phyloP scores from a whole-genome alignment of 2,797 vertebrate species.

The Dendrocincla tyrannina region DNA sequence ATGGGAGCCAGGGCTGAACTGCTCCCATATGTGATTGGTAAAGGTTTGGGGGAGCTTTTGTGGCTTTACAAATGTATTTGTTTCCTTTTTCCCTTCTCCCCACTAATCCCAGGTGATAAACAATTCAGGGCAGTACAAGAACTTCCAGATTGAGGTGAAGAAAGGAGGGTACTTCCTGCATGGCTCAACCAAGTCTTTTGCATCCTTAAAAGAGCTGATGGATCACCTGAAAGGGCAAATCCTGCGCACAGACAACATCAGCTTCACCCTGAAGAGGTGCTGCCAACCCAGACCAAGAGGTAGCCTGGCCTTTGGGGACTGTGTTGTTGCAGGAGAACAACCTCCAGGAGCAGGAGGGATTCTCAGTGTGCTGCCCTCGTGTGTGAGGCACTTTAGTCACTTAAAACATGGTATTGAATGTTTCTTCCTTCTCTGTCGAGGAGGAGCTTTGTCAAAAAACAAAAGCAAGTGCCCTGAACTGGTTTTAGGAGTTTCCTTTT shows the following conservation, averaged over 20 bases:
- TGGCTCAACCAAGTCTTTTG: constrained; percentile 83
- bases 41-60: background rate
- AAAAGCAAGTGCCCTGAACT: background rate
- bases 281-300: constrained; percentile 96
- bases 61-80: background rate
- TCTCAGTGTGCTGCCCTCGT: background rate
- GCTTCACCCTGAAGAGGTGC: constrained; percentile 89
- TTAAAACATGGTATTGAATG: background rate
- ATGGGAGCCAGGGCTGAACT: background rate
- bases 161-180: constrained; percentile 82
- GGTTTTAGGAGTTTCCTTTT: background rate
- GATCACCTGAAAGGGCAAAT: constrained; percentile 90
- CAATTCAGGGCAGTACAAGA: constrained; percentile 87
- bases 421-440: background rate
- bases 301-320: constrained; percentile 32
- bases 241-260: constrained; percentile 91
- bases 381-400: background rate
- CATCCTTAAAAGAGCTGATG: constrained; percentile 86
- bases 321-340: background rate
- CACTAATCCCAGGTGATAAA: constrained; percentile 37
- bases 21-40: rapidly evolving
- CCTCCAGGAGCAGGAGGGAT: background rate
- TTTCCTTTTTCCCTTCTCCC: background rate
- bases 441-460: background rate
- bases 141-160: constrained; percentile 93